Base-by-base conservation (phyloP, 2,888 invertebrate genomes). In the Operophtera brumata region DNA sequence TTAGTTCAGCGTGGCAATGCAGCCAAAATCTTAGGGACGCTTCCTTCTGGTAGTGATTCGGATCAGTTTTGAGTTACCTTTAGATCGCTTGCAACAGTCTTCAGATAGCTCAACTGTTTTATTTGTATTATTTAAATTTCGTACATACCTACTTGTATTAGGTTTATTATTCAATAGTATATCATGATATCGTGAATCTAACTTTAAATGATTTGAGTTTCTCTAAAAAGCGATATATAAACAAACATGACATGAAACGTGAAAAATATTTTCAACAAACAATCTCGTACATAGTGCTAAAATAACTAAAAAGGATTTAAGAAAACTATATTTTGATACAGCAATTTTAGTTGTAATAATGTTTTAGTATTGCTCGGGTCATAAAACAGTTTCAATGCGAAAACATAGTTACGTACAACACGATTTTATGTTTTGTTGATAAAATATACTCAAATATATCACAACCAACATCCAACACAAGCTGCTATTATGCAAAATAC, bases 291-390 rank as follows among this genome's bases (percentile, higher is more conserved):
- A 30, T 30, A 32, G 39, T 32, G 40, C 40, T 52, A 46, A 52
- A 43, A 49, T 35, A 37, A 41, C 2, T 3, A 20, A 20, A 3
- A 20, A 20, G 20, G 20, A 3, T 20, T 20, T 20, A 20, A 36
- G 32, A 46, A 50, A 44, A 48, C 14, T 20, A 20, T 44, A 49
- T 56, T 58, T 56, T 57, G 43, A 45, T 54, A 47, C 20, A 30
- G 41, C 32, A 36, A 42, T 28, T 48, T 49, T 26, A 52, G 36
- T 53, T 48, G 49, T 46, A 53, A 56, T 56, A 56, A 35, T 49
- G 28, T 58, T 51, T 61, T 50, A 57, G 39, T 53, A 53, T 59
- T 47, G 47, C 12, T 28, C 11, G 28, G 47, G 32, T 54, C 58
- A 35, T 60, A 60, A 60, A 60, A 56, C 36, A 51, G 47, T 25